Base-by-base conservation (phyloP, 2,888 invertebrate species). In the Sisyra terminalis region DNA sequence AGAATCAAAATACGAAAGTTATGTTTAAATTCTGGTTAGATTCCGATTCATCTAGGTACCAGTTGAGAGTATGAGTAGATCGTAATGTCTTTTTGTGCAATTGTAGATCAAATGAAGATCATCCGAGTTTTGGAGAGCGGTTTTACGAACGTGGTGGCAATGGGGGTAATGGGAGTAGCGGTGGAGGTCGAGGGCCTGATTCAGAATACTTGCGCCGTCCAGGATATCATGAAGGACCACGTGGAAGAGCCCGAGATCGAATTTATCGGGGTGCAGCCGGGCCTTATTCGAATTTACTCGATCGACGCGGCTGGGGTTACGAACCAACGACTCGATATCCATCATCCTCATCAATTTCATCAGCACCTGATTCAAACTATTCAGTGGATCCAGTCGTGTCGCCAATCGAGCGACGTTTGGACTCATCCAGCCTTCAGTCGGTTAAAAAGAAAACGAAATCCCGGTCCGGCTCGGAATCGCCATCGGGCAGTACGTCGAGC, bases 401-500 rank as follows among this genome's bases (percentile, higher is more conserved):
- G 44, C 48, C 43, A 50, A 50, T 53, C 54, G 49, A 52, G 50
- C 44, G 53, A 47, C 48, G 53, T 48, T 45, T 51, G 40, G 47
- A 46, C 37, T 43, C 34, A 37, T 46, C 47, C 48, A 38, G 45
- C 42, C 37, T 18, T 24, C 52, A 53, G 49, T 51, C 54, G 50
- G 53, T 53, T 51, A 60, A 60, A 51, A 61, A 59, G 51, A 65
- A 60, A 48, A 55, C 55, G 49, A 64, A 63, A 57, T 64, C 65
- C 47, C 58, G 65, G 49, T 64, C 65, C 50, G 69, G 69, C 49
- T 67, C 67, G 29, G 66, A 68, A 45, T 65, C 64, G 47, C 69
- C 69, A 43, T 64, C 64, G 46, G 68, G 67, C 35, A 68, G 68
- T 51, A 64, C 66, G 44, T 70, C 69, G 47, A 69, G 67, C 54